These are phyloP conservation scores for Tiphia femorata DNA, from an alignment of 2,888 invertebrate genomes.

Conservation along the genomic window DNA sequence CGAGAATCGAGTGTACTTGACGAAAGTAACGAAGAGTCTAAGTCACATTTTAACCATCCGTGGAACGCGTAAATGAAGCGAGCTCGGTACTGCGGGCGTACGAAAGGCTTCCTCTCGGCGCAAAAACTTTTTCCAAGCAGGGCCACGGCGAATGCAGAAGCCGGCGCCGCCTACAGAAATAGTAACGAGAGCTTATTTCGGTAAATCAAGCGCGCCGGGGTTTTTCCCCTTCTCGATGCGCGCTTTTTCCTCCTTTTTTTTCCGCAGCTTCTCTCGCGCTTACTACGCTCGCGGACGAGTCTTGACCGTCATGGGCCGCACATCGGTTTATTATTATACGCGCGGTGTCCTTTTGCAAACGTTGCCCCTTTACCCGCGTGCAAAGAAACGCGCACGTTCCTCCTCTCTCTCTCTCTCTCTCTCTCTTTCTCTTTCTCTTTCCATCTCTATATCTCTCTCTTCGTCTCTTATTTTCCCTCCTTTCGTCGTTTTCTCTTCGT, in stretches of 20 bases:
- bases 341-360: background rate
- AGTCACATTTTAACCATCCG: no score
- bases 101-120: background rate
- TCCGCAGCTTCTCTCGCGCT: background rate
- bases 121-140: background rate
- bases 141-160: background rate
- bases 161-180: background rate
- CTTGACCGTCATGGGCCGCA: constrained; percentile 20
- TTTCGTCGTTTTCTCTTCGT: background rate
- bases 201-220: background rate
- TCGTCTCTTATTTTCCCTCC: background rate
- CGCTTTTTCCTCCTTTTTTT: background rate
- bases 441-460: no score
- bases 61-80: no score
- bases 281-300: constrained; percentile 3
- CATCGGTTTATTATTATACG: constrained; percentile 45
- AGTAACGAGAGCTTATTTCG: background rate
- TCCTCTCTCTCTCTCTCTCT: background rate
- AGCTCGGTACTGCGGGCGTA: background rate
- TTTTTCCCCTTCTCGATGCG: background rate
- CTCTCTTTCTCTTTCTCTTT: background rate
- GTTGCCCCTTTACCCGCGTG: background rate
- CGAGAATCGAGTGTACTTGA: no score
- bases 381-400: background rate
- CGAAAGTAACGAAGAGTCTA: no score